Conservation (phyloP, 1,140 invertebrate genomes). For the Neocloeon triangulifer region DNA sequence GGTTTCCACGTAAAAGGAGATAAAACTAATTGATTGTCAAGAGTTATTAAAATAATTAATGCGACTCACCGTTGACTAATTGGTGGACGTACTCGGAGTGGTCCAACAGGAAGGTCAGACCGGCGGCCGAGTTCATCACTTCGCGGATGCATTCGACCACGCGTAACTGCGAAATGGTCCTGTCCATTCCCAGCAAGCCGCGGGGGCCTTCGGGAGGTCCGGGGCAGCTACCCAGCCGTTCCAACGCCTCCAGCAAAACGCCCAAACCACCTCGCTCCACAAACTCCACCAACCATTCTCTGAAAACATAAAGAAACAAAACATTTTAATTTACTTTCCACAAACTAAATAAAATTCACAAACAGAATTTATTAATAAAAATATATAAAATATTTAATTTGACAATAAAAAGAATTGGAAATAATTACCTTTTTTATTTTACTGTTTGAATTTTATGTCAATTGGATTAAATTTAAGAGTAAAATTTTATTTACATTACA, state of each 20-base stretch:
- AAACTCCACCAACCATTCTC: slow-evolving; percentile 24
- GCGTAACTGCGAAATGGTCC: slow-evolving; percentile 21
- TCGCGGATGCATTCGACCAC: slow-evolving; percentile 21
- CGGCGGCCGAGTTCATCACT: slow-evolving; percentile 24
- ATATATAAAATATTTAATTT: too few species aligned
- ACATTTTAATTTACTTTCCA: too few species aligned
- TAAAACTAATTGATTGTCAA: too few species aligned
- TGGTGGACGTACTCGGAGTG: slow-evolving; percentile 18
- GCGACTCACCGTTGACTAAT: slow-evolving; percentile 19
- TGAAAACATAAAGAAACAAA: too few species aligned
- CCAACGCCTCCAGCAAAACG: slow-evolving; percentile 21
- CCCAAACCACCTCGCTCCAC: slow-evolving; percentile 20
- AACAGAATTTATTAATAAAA: too few species aligned
- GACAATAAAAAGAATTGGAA: too few species aligned
- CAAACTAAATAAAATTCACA: too few species aligned
- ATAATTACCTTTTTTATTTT: too few species aligned
- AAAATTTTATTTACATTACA: too few species aligned
- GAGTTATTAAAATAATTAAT: too few species aligned
- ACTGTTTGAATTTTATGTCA: too few species aligned
- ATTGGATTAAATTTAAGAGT: too few species aligned
- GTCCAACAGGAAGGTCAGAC: slow-evolving; percentile 22
- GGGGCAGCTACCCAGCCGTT: slow-evolving; percentile 12
- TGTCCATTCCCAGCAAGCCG: slow-evolving; percentile 13
- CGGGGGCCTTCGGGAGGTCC: not conserved
- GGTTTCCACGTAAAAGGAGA: not conserved